Evolutionary conservation across 1,140 invertebrate species (phyloP).

Genomic region (Sycophila sp.): DNA sequence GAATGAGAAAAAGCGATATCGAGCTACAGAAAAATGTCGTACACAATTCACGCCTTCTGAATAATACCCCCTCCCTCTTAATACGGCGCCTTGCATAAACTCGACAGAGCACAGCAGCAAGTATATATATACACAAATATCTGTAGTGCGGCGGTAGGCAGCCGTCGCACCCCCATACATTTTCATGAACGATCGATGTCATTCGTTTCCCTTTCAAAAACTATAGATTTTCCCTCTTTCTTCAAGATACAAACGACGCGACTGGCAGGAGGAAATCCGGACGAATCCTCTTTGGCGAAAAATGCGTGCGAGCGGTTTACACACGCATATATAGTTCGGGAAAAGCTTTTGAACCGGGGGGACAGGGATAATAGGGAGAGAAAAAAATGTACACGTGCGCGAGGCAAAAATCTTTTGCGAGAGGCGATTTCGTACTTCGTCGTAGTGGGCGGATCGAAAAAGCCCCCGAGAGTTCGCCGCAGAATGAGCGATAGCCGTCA

Average conservation of each 20-base stretch:
- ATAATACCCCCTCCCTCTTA: too few species aligned
- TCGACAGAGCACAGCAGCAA: too few species aligned
- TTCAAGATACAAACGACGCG: background rate
- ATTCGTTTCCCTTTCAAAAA: slow-evolving; percentile 9
- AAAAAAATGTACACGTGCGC: background rate
- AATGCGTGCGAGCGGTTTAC: background rate
- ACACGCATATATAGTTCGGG: background rate
- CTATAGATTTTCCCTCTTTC: background rate
- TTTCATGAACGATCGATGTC: slow-evolving; percentile 30
- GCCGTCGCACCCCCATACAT: background rate
- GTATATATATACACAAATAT: background rate
- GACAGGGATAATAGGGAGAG: too few species aligned
- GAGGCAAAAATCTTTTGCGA: background rate
- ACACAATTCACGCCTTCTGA: background rate
- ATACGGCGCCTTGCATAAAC: too few species aligned
- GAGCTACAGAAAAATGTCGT: background rate
- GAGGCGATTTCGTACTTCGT: too few species aligned
- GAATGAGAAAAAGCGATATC: too few species aligned
- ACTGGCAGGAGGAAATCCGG: slow-evolving; percentile 4
- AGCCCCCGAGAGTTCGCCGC: background rate
- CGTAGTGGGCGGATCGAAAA: background rate
- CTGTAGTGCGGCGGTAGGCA: background rate
- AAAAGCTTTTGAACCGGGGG: too few species aligned
- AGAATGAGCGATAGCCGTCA: background rate
- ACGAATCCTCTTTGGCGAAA: slow-evolving; percentile 18